phyloP scores from a whole-genome alignment of 2,113 vertebrate species.

The Lamprotornis superbus region DNA sequence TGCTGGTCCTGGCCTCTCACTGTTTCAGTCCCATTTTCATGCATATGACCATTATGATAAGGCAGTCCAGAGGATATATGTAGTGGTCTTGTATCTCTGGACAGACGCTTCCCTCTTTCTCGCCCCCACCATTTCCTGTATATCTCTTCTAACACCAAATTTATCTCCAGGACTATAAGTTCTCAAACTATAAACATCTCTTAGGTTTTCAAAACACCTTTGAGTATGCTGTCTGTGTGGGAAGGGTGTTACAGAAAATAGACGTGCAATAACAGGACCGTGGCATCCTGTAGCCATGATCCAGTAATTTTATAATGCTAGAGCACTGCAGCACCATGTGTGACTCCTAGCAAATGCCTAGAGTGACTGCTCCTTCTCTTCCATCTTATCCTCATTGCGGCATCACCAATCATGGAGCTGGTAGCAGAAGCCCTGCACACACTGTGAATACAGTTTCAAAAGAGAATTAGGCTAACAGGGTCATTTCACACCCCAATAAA shows the following conservation, averaged over 20 bases:
- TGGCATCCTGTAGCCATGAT: background rate
- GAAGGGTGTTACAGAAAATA: background rate
- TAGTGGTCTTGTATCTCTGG: background rate
- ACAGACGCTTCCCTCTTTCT: background rate
- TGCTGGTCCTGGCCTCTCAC: background rate
- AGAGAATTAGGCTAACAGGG: background rate
- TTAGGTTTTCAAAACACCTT: background rate
- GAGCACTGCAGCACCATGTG: background rate
- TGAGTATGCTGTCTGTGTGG: background rate
- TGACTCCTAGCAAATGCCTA: background rate
- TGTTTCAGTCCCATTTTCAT: background rate
- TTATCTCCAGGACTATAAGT: background rate
- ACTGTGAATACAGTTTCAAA: background rate
- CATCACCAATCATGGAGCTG: background rate
- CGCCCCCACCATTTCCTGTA: fast-evolving
- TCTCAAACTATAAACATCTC: background rate
- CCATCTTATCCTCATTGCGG: background rate
- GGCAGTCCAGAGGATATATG: background rate
- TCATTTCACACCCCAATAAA: background rate
- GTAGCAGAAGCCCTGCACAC: background rate
- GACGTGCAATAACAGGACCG: background rate
- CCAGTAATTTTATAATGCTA: background rate
- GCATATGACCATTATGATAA: background rate
- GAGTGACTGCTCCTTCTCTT: background rate
- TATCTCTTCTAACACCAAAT: background rate